Conservation (phyloP, 2,113 vertebrate species). For the Grantiella picta region DNA sequence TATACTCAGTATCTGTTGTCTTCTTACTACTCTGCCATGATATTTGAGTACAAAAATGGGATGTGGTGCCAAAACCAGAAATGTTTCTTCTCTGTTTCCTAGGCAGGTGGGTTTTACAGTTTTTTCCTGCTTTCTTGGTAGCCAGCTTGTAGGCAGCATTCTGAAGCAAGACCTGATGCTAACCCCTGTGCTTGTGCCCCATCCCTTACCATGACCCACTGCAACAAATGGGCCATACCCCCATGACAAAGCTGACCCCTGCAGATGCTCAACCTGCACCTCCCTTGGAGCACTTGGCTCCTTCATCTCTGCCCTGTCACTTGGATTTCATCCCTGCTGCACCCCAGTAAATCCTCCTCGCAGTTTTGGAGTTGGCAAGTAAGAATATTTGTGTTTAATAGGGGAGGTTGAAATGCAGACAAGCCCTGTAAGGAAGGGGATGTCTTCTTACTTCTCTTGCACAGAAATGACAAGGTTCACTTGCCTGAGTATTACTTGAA, state of each 20-base stretch:
- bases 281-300: not conserved
- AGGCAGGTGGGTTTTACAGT: not conserved
- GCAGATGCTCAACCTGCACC: not conserved
- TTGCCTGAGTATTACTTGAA: not conserved
- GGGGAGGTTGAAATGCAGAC: not conserved
- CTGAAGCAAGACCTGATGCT: not conserved
- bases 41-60: not conserved
- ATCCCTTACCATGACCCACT: not conserved
- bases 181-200: not conserved
- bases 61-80: not conserved
- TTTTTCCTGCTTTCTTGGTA: not conserved
- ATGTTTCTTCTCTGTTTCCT: not conserved
- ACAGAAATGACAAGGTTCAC: not conserved
- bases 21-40: not conserved
- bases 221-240: not conserved
- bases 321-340: not conserved
- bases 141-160: not conserved
- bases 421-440: not conserved
- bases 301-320: not conserved
- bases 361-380: not conserved
- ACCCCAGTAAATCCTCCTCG: not conserved
- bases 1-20: not conserved
- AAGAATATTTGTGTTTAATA: not conserved
- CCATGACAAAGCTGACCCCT: not conserved
- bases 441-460: not conserved